Conservation (phyloP, 2,113 vertebrate species). For the Planiliza haematocheilus region DNA sequence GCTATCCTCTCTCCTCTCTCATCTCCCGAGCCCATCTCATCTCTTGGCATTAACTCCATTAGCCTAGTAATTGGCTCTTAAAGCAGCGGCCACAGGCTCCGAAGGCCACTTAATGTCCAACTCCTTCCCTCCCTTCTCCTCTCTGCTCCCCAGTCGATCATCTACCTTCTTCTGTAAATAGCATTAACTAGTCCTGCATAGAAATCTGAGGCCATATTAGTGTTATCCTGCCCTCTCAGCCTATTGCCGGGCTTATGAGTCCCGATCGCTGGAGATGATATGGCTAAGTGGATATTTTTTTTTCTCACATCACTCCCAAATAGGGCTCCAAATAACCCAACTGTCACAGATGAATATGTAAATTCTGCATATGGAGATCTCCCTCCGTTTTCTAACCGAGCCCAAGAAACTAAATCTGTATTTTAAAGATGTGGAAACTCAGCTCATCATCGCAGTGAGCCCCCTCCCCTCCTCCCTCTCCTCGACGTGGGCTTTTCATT, state of each 20-base stretch:
- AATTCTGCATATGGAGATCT: constrained; percentile 82
- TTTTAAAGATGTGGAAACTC: constrained; percentile 79
- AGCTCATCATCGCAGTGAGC: constrained; percentile 58
- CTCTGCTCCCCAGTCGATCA: constrained; percentile 75
- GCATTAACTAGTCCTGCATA: constrained; percentile 81
- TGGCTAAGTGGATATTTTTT: constrained; percentile 84
- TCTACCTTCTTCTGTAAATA: constrained; percentile 84
- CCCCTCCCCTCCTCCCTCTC: too few species aligned
- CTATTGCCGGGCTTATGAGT: constrained; percentile 80
- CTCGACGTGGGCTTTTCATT: constrained; percentile 60
- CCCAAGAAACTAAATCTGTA: constrained; percentile 79
- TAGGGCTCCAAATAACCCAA: constrained; percentile 79
- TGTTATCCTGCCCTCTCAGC: constrained; percentile 85
- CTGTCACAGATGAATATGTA: constrained; percentile 85
- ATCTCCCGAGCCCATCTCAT: constrained; percentile 77
- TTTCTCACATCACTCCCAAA: constrained; percentile 78
- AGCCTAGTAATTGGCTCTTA: constrained; percentile 82
- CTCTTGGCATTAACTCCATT: constrained; percentile 82
- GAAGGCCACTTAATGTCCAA: constrained; percentile 78
- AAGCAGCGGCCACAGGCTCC: constrained; percentile 67
- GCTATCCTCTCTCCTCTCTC: constrained; percentile 61
- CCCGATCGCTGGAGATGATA: constrained; percentile 80
- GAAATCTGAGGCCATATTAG: constrained; percentile 83
- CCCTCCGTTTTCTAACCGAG: constrained; percentile 67
- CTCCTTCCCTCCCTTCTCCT: constrained; percentile 63